Evolutionary conservation across 2,113 vertebrate species (phyloP).

Genomic region (Notothenia rossii): DNA sequence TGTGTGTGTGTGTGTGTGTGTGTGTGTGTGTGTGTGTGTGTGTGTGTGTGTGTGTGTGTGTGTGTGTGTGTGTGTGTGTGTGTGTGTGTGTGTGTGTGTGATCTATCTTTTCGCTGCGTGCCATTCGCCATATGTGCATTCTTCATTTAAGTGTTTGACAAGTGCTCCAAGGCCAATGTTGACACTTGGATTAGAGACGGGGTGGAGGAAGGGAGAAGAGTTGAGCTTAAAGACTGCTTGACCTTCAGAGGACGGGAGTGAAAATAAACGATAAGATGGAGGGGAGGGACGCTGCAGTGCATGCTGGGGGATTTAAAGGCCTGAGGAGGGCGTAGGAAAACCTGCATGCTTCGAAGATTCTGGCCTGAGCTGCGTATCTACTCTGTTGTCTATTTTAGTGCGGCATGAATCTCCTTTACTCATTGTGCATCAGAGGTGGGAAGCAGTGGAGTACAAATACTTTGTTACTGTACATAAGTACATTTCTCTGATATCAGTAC

Average conservation of each 20-base stretch:
- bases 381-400: slow-evolving; percentile 60
- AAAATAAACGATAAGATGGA: slow-evolving; percentile 51
- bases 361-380: slow-evolving; percentile 36
- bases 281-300: slow-evolving; percentile 15
- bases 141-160: slow-evolving; percentile 50
- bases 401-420: slow-evolving; percentile 45
- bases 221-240: slow-evolving; percentile 24
- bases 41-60: too few species aligned
- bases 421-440: too few species aligned
- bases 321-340: slow-evolving; percentile 21
- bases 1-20: slow-evolving; percentile 54
- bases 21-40: too few species aligned
- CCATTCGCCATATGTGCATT: slow-evolving; percentile 25
- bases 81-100: slow-evolving; percentile 4
- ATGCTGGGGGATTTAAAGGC: slow-evolving; percentile 45
- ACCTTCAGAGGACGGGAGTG: slow-evolving; percentile 64
- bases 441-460: too few species aligned
- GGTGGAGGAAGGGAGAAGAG: slow-evolving; percentile 6
- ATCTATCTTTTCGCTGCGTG: background rate
- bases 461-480: too few species aligned
- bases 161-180: slow-evolving; percentile 59
- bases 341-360: slow-evolving; percentile 23
- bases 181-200: slow-evolving; percentile 61
- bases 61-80: too few species aligned
- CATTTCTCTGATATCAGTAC: too few species aligned